A percentile compares a stretch with the other conserved stretches of the same genome.
Evolutionary conservation across 2,113 vertebrate species (phyloP).

Genomic region (Zosterops pallidus): DNA sequence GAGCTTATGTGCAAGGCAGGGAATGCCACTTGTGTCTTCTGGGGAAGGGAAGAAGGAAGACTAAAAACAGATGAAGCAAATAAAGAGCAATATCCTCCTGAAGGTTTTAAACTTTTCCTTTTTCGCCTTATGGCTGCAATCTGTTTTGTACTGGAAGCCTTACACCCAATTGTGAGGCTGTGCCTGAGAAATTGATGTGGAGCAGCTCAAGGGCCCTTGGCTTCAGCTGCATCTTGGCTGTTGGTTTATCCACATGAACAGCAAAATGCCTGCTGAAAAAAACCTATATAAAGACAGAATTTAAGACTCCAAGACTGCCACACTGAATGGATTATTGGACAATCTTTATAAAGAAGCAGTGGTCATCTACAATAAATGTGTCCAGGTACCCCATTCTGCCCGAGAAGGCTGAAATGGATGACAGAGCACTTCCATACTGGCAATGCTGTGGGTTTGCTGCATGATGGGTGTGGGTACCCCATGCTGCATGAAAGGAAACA

Average conservation of each 20-base stretch:
- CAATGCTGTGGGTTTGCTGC: background rate
- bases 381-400: background rate
- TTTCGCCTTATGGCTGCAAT: background rate
- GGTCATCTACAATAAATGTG: accelerated
- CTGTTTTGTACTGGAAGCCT: background rate
- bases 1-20: background rate
- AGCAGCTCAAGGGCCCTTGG: background rate
- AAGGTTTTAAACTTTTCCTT: background rate
- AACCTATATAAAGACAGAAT: background rate
- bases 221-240: background rate
- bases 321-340: background rate
- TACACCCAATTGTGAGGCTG: background rate
- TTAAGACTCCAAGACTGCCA: background rate
- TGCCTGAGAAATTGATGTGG: background rate
- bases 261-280: background rate
- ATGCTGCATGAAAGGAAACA: background rate
- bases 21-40: background rate
- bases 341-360: background rate
- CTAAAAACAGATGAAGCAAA: background rate
- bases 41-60: background rate
- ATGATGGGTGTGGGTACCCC: too few relatives aligned
- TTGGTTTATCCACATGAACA: background rate
- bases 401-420: background rate
- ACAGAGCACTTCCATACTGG: background rate
- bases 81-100: background rate